A percentile compares a stretch with the other conserved stretches of the same genome.
Evolutionary conservation across 2,113 vertebrate species (phyloP).

Genomic region (Proterorhinus semilunaris): DNA sequence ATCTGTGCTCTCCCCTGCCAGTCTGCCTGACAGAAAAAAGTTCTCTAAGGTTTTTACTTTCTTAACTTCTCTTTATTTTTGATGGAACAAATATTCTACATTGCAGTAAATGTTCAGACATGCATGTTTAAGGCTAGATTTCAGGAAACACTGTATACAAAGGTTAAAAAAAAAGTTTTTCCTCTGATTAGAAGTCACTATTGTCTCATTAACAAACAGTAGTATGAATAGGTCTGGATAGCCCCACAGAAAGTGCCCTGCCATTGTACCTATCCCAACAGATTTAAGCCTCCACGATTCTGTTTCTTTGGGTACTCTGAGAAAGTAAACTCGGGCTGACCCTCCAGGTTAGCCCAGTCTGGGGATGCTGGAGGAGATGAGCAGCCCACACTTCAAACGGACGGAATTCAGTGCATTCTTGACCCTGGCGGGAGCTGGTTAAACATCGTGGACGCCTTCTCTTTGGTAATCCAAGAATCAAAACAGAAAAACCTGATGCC

Average conservation of each 20-base stretch:
- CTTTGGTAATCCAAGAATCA: slow-evolving; percentile 69
- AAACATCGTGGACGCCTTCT: slow-evolving; percentile 75
- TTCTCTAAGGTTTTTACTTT: neutral
- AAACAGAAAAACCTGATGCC: slow-evolving; percentile 74
- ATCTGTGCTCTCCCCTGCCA: neutral
- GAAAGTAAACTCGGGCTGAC: slow-evolving; percentile 87
- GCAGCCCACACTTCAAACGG: slow-evolving; percentile 66
- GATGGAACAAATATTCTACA: too few species aligned
- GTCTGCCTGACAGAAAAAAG: neutral
- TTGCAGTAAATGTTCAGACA: too few species aligned
- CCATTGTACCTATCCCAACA: slow-evolving; percentile 69
- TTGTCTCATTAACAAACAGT: slow-evolving; percentile 62
- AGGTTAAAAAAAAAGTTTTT: slow-evolving; percentile 9
- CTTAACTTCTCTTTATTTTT: too few species aligned
- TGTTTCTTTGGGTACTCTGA: slow-evolving; percentile 82
- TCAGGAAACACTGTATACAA: neutral
- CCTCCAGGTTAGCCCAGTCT: slow-evolving; percentile 81
- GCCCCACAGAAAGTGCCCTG: slow-evolving; percentile 51
- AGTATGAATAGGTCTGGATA: slow-evolving; percentile 43
- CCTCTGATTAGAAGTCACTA: slow-evolving; percentile 42
- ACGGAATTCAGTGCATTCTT: slow-evolving; percentile 79
- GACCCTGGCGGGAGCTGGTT: slow-evolving; percentile 75
- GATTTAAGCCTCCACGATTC: slow-evolving; percentile 82
- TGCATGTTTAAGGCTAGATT: neutral
- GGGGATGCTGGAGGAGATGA: slow-evolving; percentile 67